phyloP scores from a whole-genome alignment of 2,113 vertebrate genomes.

The Pogonocichla stellata region DNA sequence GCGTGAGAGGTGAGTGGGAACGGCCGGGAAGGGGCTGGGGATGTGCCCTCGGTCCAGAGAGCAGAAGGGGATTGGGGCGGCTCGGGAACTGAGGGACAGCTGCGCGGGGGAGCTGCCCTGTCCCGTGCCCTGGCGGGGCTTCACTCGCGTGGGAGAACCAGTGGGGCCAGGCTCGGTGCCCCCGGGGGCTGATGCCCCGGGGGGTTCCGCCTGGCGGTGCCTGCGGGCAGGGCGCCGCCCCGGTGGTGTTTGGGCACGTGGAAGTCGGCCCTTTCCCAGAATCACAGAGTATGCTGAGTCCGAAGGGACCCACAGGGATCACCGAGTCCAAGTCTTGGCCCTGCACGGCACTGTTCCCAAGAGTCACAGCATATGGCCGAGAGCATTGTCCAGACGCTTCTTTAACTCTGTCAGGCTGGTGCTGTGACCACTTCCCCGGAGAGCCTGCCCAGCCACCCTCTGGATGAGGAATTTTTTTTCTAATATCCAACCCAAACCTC shows the following conservation, averaged over 20 bases:
- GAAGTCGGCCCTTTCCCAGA: background rate
- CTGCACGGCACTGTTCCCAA: background rate
- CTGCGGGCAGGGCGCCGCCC: background rate
- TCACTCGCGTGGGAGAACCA: accelerated
- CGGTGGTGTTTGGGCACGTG: background rate
- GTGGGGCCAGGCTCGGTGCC: accelerated
- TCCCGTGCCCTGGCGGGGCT: background rate
- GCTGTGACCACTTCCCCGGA: background rate
- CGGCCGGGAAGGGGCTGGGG: background rate
- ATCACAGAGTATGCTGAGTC: background rate
- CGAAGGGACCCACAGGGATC: accelerated
- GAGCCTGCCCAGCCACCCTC: background rate
- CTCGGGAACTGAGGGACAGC: background rate
- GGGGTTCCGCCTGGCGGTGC: background rate
- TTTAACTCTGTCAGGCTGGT: background rate
- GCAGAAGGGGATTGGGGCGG: accelerated
- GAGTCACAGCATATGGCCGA: background rate
- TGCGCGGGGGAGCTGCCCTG: accelerated
- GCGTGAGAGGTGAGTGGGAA: background rate
- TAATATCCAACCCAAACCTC: background rate
- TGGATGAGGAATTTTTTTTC: background rate
- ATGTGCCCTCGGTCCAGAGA: background rate
- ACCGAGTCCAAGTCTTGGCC: too few species aligned
- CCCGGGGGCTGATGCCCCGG: accelerated
- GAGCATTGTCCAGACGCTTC: background rate